Evolutionary conservation across 1,140 invertebrate genomes (phyloP).

Genomic region (Tetraneura akinire): DNA sequence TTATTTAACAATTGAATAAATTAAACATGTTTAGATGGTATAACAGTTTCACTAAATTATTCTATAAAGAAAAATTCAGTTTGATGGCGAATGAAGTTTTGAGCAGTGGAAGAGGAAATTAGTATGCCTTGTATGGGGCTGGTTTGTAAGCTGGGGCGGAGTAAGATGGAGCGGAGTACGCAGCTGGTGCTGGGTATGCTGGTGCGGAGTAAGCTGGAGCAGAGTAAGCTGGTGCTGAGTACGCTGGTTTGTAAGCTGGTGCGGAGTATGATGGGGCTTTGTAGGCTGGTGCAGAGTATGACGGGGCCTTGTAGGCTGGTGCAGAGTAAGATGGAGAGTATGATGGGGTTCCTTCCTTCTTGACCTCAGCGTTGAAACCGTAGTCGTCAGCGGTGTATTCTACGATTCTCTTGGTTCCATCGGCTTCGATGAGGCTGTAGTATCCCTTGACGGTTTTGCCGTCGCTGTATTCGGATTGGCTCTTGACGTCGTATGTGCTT

Average conservation of each 20-base stretch:
- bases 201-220: conserved; percentile 40
- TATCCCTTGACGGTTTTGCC: conserved; percentile 57
- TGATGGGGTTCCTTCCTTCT: conserved; percentile 47
- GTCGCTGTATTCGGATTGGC: conserved; percentile 56
- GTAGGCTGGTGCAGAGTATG: conserved; percentile 49
- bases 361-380: conserved; percentile 56
- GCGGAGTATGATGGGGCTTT: conserved; percentile 26
- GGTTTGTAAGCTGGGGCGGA: conserved; percentile 43
- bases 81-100: too few species aligned
- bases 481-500: conserved; percentile 56
- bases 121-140: not conserved
- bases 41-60: too few species aligned
- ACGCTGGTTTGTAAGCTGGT: not conserved
- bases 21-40: too few species aligned
- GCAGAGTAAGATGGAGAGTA: too few species aligned
- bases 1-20: too few species aligned
- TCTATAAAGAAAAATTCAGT: too few species aligned
- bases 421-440: conserved; percentile 61
- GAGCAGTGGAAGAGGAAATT: not conserved
- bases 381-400: conserved; percentile 64
- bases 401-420: conserved; percentile 64
- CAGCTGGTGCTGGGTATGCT: conserved; percentile 55
- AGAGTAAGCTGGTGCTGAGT: conserved; percentile 27
- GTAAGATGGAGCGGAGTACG: not conserved
- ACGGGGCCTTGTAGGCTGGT: too few species aligned